Base-by-base conservation (phyloP, 2,888 invertebrate genomes). In the Gastracanthus pulcherrimus region DNA sequence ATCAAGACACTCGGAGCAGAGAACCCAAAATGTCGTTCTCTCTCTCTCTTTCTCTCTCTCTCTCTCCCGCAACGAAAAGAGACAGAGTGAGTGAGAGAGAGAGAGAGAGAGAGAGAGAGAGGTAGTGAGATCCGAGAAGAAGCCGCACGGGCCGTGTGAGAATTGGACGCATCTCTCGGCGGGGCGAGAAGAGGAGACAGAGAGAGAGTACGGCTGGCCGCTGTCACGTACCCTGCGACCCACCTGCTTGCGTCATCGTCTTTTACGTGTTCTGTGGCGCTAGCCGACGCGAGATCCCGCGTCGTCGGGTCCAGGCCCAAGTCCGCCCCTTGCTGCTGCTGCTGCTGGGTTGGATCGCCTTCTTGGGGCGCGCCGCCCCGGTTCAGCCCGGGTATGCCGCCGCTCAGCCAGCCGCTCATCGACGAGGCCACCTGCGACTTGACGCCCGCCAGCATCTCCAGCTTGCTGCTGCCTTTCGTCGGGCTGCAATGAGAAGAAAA, bases 371-470 rank as follows among this genome's bases (percentile, higher is more conserved):
- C 89, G 71, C 92, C 93, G 34, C 90, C 91, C 3, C 94, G 92
- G 11, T 95, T 93, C 84, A 97, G 93, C 82, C 96, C 96, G 6
- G 96, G 96, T 84, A 95, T 95, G 67, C 96, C 95, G 66, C 95
- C 94, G 82, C 96, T 95, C 80, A 97, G 94, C 95, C 97, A 97
- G 60, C 96, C 97, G n/a, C 85, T 86, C 83, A 83, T 82, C 45
- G 81, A 82, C 41, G 82, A 82, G 2, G 95, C 95, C 94, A 96
- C 95, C 92, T 96, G 96, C 80, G 95, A 95, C 93, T 97, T 97
- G 81, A 97, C 97, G 88, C 96, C 97, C 86, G 96, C 96, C 90
- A 97, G 94, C 94, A 97, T 95, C 89, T 97, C 97, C 89, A 96
- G 90, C 89, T 96, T 95, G 90, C 95, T 94, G 78, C 91, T 89